Conservation (phyloP, 1,140 invertebrate species). For the Phortica variegata region DNA sequence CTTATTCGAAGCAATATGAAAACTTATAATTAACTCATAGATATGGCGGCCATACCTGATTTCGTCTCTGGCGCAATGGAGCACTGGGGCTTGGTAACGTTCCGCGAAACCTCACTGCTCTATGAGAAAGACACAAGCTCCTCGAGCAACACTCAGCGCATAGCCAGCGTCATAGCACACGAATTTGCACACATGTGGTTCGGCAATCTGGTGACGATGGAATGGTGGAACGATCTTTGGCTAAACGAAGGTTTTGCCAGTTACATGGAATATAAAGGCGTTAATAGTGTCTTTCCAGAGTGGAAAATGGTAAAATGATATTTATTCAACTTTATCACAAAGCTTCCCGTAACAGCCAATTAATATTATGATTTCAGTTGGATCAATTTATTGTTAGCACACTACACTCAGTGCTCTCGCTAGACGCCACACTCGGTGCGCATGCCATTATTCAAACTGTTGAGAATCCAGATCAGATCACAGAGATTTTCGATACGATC, state of each 20-base stretch:
- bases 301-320: conserved; percentile 77
- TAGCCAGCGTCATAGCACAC: conserved; percentile 84
- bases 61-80: conserved; percentile 95
- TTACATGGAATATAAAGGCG: conserved; percentile 81
- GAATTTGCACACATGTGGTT: conserved; percentile 95
- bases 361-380: conserved; percentile 58
- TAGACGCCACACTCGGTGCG: conserved; percentile 80
- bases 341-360: background rate
- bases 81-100: conserved; percentile 88
- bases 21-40: conserved; percentile 54
- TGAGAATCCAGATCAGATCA: conserved; percentile 85
- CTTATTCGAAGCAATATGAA: too few relatives aligned
- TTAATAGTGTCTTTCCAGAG: conserved; percentile 69
- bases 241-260: conserved; percentile 92
- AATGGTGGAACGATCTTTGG: conserved; percentile 94
- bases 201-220: conserved; percentile 86
- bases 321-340: conserved; percentile 1
- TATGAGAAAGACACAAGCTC: conserved; percentile 71
- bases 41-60: conserved; percentile 92
- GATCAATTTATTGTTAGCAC: conserved; percentile 74
- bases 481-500: conserved; percentile 88
- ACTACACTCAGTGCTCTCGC: conserved; percentile 70
- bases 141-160: conserved; percentile 70
- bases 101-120: conserved; percentile 79
- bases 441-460: conserved; percentile 87